A percentile compares a stretch with the other conserved stretches of the same genome.
These are phyloP conservation scores for Paraplagusia blochii DNA, from an alignment of 2,113 vertebrate species.

Conservation along the genomic window DNA sequence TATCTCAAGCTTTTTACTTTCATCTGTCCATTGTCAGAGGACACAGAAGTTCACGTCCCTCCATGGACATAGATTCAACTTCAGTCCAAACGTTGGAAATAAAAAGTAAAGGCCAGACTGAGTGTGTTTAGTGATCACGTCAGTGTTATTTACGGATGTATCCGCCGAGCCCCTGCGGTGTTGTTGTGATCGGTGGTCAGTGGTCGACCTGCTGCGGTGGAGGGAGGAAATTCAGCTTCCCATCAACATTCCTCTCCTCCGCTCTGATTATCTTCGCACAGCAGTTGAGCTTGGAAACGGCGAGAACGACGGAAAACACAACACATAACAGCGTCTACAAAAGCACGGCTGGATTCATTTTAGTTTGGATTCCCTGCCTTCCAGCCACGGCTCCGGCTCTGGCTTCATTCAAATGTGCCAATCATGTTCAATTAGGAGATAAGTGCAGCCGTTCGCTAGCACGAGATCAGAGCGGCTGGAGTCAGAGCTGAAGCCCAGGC, in stretches of 20 bases:
- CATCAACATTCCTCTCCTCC: not conserved
- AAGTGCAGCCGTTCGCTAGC: slow-evolving; percentile 49
- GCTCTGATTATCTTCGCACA: slow-evolving; percentile 56
- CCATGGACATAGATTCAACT: not conserved
- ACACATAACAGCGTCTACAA: slow-evolving; percentile 64
- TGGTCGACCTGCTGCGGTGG: slow-evolving; percentile 21
- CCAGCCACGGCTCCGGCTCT: slow-evolving; percentile 58
- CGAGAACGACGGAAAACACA: slow-evolving; percentile 57
- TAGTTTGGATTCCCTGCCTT: slow-evolving; percentile 67
- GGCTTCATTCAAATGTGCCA: slow-evolving; percentile 76
- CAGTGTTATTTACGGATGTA: slow-evolving; percentile 2
- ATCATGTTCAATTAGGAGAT: slow-evolving; percentile 81
- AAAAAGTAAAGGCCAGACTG: not conserved
- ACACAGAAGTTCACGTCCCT: not conserved
- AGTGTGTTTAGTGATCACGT: not conserved
- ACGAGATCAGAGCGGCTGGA: slow-evolving; percentile 3
- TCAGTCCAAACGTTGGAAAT: not conserved
- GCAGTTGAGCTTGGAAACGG: slow-evolving; percentile 53
- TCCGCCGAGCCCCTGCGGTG: not conserved
- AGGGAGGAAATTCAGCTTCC: slow-evolving; percentile 17
- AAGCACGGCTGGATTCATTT: slow-evolving; percentile 75
- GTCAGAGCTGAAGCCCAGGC: slow-evolving; percentile 25
- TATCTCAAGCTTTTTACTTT: too few species aligned
- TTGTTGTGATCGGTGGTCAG: slow-evolving; percentile 20
- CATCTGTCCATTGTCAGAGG: too few species aligned